Conservation (phyloP, 2,113 vertebrate species). For the Prinia subflava region DNA sequence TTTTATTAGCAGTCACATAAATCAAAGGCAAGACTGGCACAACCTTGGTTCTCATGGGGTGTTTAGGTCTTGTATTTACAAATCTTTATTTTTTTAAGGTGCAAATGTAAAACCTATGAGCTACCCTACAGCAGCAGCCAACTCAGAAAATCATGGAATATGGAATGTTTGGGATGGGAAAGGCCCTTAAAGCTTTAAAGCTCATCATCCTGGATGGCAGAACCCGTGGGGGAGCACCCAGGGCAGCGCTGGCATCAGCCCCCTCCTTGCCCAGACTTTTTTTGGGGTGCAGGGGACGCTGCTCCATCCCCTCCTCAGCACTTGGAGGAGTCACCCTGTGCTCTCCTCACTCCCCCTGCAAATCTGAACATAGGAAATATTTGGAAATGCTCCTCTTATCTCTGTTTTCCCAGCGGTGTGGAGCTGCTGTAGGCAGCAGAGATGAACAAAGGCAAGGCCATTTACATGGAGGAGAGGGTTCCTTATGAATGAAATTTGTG, state of each 20-base stretch:
- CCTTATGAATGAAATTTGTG: not conserved
- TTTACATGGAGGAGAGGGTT: not conserved
- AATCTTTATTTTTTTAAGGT: too few relatives aligned
- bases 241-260: not conserved
- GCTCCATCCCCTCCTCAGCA: not conserved
- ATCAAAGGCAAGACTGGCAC: too few relatives aligned
- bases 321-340: not conserved
- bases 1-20: too few relatives aligned
- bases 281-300: not conserved
- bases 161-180: too few relatives aligned
- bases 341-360: not conserved
- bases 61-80: too few relatives aligned
- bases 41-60: too few relatives aligned
- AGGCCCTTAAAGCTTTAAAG: too few relatives aligned
- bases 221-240: not conserved
- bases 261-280: not conserved
- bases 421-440: not conserved
- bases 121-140: too few relatives aligned
- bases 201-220: not conserved
- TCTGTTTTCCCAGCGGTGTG: conserved; percentile 15
- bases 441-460: conserved; percentile 4
- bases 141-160: too few relatives aligned
- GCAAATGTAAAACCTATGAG: too few relatives aligned
- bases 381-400: not conserved
- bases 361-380: not conserved